Percentiles rank a stretch among this genome's conserved stretches.
phyloP scores from a whole-genome alignment of 1,140 invertebrate genomes.

The Platyura marginata region DNA sequence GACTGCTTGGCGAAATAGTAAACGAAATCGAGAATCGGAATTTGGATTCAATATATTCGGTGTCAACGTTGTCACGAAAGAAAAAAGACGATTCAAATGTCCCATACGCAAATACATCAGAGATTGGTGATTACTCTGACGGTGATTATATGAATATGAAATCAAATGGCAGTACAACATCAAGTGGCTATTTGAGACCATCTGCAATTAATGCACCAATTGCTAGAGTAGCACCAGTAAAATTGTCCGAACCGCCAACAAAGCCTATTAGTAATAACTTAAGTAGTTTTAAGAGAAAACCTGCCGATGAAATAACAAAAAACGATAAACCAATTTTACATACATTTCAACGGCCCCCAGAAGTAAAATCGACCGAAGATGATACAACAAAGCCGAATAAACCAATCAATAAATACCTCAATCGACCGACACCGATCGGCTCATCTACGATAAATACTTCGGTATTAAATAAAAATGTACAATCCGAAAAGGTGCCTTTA shows the following conservation, averaged over 20 bases:
- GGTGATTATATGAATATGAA: slow-evolving; percentile 31
- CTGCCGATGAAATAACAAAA: too few relatives aligned
- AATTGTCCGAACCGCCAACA: slow-evolving; percentile 22
- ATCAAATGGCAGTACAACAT: slow-evolving; percentile 35
- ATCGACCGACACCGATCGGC: slow-evolving; percentile 4
- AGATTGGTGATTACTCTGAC: slow-evolving; percentile 24
- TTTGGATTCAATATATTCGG: slow-evolving; percentile 70
- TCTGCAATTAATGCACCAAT: slow-evolving; percentile 43
- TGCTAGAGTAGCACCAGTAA: slow-evolving; percentile 43
- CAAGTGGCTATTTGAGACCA: slow-evolving; percentile 52
- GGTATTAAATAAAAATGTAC: too few relatives aligned
- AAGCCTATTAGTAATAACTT: slow-evolving; percentile 6
- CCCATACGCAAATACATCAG: slow-evolving; percentile 12
- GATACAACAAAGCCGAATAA: background rate
- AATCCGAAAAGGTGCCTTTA: slow-evolving; percentile 3
- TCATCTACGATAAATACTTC: too few relatives aligned
- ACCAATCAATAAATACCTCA: slow-evolving; percentile 3
- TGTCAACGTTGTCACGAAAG: slow-evolving; percentile 41
- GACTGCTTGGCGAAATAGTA: slow-evolving; percentile 64
- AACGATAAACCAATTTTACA: too few relatives aligned
- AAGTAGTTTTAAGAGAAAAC: slow-evolving; percentile 2
- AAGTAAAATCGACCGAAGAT: background rate
- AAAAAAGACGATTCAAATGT: slow-evolving; percentile 29
- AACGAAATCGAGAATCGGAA: slow-evolving; percentile 70
- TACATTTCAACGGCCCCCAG: too few relatives aligned